A percentile compares a stretch with the other conserved stretches of the same genome.
phyloP scores from a whole-genome alignment of 2,888 invertebrate species.

The Trichogramma dendrolimi region DNA sequence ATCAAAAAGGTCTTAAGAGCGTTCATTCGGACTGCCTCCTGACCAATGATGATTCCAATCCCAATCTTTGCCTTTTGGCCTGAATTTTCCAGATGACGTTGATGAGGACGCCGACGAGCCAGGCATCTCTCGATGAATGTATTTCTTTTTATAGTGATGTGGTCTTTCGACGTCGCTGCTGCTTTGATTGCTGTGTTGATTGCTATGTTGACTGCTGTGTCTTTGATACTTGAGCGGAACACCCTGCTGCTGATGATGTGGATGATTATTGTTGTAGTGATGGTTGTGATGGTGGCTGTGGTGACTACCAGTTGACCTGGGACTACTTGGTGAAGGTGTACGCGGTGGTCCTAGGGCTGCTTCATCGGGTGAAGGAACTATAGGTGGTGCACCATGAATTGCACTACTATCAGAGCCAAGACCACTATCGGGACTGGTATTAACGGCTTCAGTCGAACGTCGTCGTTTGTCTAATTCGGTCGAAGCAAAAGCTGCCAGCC shows the following conservation, averaged over 20 bases:
- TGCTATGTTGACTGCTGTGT: slow-evolving; percentile 51
- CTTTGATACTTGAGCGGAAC: slow-evolving; percentile 43
- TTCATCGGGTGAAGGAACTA: slow-evolving; percentile 52
- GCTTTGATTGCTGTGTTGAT: slow-evolving; percentile 39
- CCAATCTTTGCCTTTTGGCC: slow-evolving; percentile 72
- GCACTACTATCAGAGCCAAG: slow-evolving; percentile 60
- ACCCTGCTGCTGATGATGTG: slow-evolving; percentile 8
- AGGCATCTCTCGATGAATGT: slow-evolving; percentile 63
- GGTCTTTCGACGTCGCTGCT: slow-evolving; percentile 54
- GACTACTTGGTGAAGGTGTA: slow-evolving; percentile 58
- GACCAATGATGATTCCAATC: slow-evolving; percentile 57
- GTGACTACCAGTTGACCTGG: slow-evolving; percentile 52
- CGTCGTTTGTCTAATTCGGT: slow-evolving; percentile 85
- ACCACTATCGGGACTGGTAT: slow-evolving; percentile 83
- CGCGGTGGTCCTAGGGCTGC: slow-evolving; percentile 54
- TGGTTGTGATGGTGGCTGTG: slow-evolving; percentile 38
- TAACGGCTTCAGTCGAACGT: slow-evolving; percentile 76
- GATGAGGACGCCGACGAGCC: slow-evolving; percentile 11
- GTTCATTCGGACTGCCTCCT: slow-evolving; percentile 38
- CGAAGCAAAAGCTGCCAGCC: slow-evolving; percentile 87
- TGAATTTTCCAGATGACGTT: slow-evolving; percentile 59
- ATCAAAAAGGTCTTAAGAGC: slow-evolving; percentile 31
- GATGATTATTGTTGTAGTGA: slow-evolving; percentile 20
- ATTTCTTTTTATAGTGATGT: slow-evolving; percentile 79
- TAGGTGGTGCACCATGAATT: slow-evolving; percentile 45